A percentile compares a stretch with the other conserved stretches of the same genome.
phyloP scores from a whole-genome alignment of 2,888 invertebrate species.

The Salticus scenicus region DNA sequence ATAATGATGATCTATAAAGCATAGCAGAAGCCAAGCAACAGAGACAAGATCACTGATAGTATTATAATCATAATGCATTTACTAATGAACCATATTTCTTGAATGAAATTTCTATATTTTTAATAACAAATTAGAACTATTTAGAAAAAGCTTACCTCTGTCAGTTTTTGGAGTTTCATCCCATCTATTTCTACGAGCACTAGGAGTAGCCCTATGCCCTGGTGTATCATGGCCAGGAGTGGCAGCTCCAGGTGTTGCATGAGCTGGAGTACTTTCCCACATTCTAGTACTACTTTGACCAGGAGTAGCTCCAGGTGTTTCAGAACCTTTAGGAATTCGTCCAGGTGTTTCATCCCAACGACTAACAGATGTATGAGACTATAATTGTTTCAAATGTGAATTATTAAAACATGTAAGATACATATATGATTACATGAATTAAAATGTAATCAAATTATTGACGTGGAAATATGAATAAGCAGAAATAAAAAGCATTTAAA shows the following conservation, averaged over 20 bases:
- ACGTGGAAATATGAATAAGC: not conserved
- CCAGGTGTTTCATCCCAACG: slow-evolving; percentile 98
- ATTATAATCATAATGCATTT: too few species aligned
- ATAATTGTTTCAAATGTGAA: slow-evolving; percentile 10
- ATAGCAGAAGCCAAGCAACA: too few species aligned
- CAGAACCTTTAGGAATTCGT: slow-evolving; percentile 76
- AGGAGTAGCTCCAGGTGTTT: slow-evolving; percentile 89
- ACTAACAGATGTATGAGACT: slow-evolving; percentile 81
- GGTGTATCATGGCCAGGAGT: slow-evolving; percentile 91
- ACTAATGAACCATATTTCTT: too few species aligned
- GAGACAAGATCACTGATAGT: too few species aligned
- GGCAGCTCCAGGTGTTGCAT: slow-evolving; percentile 88
- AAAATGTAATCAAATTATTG: not conserved
- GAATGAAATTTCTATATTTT: too few species aligned
- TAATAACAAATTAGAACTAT: too few species aligned
- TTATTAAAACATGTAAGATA: not conserved
- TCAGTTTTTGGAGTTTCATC: slow-evolving; percentile 99
- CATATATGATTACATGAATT: not conserved
- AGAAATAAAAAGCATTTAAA: not conserved
- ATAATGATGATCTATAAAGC: too few species aligned
- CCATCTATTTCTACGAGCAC: slow-evolving; percentile 95
- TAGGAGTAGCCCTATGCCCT: slow-evolving; percentile 79
- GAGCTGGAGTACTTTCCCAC: slow-evolving; percentile 98
- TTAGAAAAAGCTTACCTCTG: slow-evolving; percentile 79
- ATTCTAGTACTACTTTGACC: slow-evolving; percentile 89